Conservation (phyloP, 2,797 vertebrate species). For the Apogon hyalosoma region DNA sequence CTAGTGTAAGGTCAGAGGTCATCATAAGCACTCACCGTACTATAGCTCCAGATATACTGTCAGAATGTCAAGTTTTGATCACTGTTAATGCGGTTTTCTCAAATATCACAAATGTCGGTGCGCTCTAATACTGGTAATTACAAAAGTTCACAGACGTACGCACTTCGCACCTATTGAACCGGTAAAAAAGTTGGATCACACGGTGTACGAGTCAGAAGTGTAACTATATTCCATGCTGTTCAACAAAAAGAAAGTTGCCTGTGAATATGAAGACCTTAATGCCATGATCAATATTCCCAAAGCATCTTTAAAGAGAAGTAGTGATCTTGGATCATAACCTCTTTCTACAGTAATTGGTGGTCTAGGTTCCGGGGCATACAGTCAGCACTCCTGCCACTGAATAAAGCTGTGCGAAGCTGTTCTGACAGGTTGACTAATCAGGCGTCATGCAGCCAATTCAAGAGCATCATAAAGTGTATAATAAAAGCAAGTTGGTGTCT, state of each 20-base stretch:
- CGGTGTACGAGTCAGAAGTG: slow-evolving; percentile 60
- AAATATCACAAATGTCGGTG: slow-evolving; percentile 63
- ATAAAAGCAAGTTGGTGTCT: slow-evolving; percentile 68
- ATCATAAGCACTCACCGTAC: slow-evolving; percentile 37
- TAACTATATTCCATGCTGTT: slow-evolving; percentile 50
- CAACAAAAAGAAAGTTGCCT: slow-evolving; percentile 67
- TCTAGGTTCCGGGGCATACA: slow-evolving; percentile 59
- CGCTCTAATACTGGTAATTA: slow-evolving; percentile 52
- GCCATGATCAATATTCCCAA: slow-evolving; percentile 45
- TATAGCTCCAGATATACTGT: slow-evolving; percentile 51
- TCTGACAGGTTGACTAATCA: slow-evolving; percentile 67
- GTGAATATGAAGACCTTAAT: slow-evolving; percentile 57
- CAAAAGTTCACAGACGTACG: slow-evolving; percentile 34
- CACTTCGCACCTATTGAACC: slow-evolving; percentile 29
- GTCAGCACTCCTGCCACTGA: slow-evolving; percentile 56
- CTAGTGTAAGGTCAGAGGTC: slow-evolving; percentile 77
- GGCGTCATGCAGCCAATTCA: slow-evolving; percentile 71
- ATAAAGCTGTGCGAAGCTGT: slow-evolving; percentile 65
- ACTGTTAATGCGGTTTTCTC: slow-evolving; percentile 61
- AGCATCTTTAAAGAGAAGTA: slow-evolving; percentile 68
- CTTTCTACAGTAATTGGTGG: slow-evolving; percentile 74
- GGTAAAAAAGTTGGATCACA: slow-evolving; percentile 50
- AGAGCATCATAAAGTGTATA: slow-evolving; percentile 65
- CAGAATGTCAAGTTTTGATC: slow-evolving; percentile 70
- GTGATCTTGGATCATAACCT: slow-evolving; percentile 72